A percentile compares a stretch with the other conserved stretches of the same genome.
Evolutionary conservation across 2,797 vertebrate genomes (phyloP).

Genomic region (Pseudomugil tenellus): DNA sequence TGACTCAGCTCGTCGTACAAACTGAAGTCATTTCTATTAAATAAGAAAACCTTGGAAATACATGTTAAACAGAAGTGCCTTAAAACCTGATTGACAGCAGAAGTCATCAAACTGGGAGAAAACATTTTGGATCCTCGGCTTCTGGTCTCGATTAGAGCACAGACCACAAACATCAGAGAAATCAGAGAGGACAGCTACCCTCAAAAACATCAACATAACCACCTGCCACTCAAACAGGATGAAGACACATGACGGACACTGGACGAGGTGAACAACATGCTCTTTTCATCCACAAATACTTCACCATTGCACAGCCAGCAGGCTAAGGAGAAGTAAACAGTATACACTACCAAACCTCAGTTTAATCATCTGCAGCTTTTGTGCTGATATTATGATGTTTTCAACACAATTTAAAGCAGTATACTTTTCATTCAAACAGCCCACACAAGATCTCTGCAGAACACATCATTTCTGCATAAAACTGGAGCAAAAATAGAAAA

Average conservation of each 20-base stretch:
- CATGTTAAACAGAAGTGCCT: neutral
- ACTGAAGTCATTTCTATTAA: too few relatives aligned
- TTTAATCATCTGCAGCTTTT: neutral
- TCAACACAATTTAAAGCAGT: neutral
- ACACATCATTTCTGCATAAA: too few relatives aligned
- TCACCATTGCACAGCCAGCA: neutral
- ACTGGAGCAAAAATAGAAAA: neutral
- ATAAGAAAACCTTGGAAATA: too few relatives aligned
- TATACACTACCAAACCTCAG: neutral
- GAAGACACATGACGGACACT: neutral
- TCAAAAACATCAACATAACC: neutral
- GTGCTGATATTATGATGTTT: neutral
- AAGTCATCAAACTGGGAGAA: neutral
- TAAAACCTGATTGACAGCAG: neutral
- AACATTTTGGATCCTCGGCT: neutral
- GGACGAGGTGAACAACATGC: too few relatives aligned
- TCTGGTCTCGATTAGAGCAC: neutral
- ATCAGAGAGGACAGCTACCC: neutral
- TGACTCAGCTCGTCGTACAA: too few relatives aligned
- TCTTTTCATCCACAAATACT: neutral
- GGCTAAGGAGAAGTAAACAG: neutral
- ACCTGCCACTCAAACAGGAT: neutral
- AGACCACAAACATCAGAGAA: neutral
- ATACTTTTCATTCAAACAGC: neutral
- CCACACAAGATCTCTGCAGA: neutral